Conservation (phyloP, 2,888 invertebrate species). For the Oxycera nigricornis region DNA sequence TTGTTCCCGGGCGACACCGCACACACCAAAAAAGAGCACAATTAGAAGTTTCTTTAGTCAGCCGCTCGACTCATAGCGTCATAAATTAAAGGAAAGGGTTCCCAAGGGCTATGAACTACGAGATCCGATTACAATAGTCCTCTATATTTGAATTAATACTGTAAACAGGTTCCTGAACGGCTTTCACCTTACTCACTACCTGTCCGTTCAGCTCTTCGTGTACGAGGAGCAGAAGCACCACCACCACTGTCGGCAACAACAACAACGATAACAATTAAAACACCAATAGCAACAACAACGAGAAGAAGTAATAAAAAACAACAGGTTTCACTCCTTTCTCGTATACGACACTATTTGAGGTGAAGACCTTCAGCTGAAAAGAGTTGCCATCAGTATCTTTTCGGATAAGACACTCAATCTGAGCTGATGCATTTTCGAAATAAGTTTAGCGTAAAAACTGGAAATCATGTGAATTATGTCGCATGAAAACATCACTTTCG, state of each 20-base stretch:
- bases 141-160: conserved; percentile 17
- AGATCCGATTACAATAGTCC: conserved; percentile 26
- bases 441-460: too few species aligned
- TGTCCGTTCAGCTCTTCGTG: not conserved
- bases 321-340: conserved; percentile 24
- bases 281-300: conserved; percentile 3
- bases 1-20: not conserved
- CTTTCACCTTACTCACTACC: conserved; percentile 11
- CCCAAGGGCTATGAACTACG: conserved; percentile 25
- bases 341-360: too few species aligned
- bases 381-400: too few species aligned
- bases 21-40: not conserved
- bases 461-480: too few species aligned
- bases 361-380: too few species aligned
- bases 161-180: conserved; percentile 28
- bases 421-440: too few species aligned
- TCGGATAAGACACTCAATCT: too few species aligned
- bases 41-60: conserved; percentile 10
- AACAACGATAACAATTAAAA: conserved; percentile 20
- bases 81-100: conserved; percentile 25
- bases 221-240: not conserved
- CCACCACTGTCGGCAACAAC: not conserved
- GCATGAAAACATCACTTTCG: too few species aligned
- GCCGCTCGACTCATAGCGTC: not conserved
- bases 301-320: not conserved